phyloP scores from a whole-genome alignment of 1,140 invertebrate genomes.

The Sesamia nonagrioides region DNA sequence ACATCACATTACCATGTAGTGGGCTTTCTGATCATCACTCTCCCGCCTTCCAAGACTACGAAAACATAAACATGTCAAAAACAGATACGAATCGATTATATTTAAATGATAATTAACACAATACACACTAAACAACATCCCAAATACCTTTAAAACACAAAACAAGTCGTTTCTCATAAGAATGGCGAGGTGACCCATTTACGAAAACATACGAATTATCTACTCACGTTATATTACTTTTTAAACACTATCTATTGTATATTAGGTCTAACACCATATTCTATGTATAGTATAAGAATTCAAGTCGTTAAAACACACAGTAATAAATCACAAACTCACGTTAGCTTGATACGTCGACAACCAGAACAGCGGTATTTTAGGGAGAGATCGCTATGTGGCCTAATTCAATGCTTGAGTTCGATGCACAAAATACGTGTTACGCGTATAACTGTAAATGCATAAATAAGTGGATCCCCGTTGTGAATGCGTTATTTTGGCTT shows the following conservation, averaged over 20 bases:
- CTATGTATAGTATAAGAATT: slow-evolving; percentile 40
- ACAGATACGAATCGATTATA: slow-evolving; percentile 33
- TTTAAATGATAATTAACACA: slow-evolving; percentile 42
- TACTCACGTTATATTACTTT: slow-evolving; percentile 81
- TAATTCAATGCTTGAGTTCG: slow-evolving; percentile 88
- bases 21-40: slow-evolving; percentile 83
- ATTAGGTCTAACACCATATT: slow-evolving; percentile 64
- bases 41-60: slow-evolving; percentile 78
- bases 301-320: slow-evolving; percentile 55
- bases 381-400: slow-evolving; percentile 88
- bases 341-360: slow-evolving; percentile 86
- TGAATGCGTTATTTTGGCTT: slow-evolving; percentile 66
- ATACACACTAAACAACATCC: neutral
- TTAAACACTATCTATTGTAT: slow-evolving; percentile 75
- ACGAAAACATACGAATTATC: slow-evolving; percentile 86
- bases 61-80: slow-evolving; percentile 70
- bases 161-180: slow-evolving; percentile 71
- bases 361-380: slow-evolving; percentile 88
- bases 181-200: slow-evolving; percentile 87
- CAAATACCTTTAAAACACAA: slow-evolving; percentile 56
- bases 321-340: slow-evolving; percentile 69
- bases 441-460: slow-evolving; percentile 87
- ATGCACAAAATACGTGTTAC: slow-evolving; percentile 88
- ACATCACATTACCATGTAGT: slow-evolving; percentile 86
- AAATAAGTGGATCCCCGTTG: slow-evolving; percentile 78